Conservation (phyloP, 1,140 invertebrate genomes). For the Archivesica marissinica region DNA sequence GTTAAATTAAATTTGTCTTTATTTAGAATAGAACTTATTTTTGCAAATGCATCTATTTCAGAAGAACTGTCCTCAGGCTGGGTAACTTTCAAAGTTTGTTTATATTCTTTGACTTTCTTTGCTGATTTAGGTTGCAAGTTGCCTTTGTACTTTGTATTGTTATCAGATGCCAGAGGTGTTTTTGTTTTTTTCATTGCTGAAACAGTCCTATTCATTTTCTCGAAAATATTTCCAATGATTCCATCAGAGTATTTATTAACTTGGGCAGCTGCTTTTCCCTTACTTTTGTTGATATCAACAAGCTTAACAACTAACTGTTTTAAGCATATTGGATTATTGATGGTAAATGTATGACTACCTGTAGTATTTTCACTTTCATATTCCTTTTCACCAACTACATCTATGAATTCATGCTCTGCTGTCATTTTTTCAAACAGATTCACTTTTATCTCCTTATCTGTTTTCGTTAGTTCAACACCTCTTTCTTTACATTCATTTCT, state of each 20-base stretch:
- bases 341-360: not conserved
- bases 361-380: not conserved
- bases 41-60: conserved; percentile 7
- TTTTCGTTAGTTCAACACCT: not conserved
- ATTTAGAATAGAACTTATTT: conserved; percentile 1
- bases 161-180: not conserved
- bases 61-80: not conserved
- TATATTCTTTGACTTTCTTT: not conserved
- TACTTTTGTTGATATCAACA: not conserved
- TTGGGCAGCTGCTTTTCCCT: not conserved
- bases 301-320: not conserved
- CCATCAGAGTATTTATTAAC: not conserved
- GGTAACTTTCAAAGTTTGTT: not conserved
- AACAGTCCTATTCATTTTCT: not conserved
- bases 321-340: not conserved
- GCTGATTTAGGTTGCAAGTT: not conserved
- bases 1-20: conserved; percentile 20
- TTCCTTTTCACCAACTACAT: not conserved
- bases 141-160: not conserved
- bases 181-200: not conserved
- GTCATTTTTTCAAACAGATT: conserved; percentile 9
- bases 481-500: not conserved
- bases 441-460: not conserved
- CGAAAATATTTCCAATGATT: not conserved
- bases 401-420: not conserved